phyloP scores from a whole-genome alignment of 1,140 invertebrate genomes.

The Aphidius gifuensis region DNA sequence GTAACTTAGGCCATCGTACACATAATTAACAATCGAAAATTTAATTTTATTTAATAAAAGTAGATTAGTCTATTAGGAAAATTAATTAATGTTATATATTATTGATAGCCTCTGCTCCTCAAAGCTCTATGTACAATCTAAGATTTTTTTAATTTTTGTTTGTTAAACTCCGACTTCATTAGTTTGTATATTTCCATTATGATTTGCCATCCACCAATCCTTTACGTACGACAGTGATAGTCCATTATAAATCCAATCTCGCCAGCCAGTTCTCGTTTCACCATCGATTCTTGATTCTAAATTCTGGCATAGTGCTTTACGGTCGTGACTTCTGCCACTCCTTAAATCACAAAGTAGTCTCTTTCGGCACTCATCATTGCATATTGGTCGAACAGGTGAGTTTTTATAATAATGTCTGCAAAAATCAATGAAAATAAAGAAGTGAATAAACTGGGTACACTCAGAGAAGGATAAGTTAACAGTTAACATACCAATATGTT shows the following conservation, averaged over 20 bases:
- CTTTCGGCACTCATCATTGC: conserved; percentile 81
- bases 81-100: no score
- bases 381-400: conserved; percentile 72
- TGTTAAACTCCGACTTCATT: conserved; percentile 17
- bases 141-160: no score
- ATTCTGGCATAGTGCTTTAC: conserved; percentile 76
- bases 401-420: conserved; percentile 84
- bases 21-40: no score
- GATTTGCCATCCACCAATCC: conserved; percentile 36
- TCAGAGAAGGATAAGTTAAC: no score
- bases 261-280: conserved; percentile 71
- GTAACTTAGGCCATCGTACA: no score
- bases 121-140: no score
- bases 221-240: conserved; percentile 79
- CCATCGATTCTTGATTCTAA: conserved; percentile 76
- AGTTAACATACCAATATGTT: no score
- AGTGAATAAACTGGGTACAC: no score
- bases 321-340: conserved; percentile 81
- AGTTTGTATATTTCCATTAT: conserved; percentile 30
- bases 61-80: no score
- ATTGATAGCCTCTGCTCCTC: no score
- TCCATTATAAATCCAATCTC: conserved; percentile 81
- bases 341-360: conserved; percentile 80
- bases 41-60: no score
- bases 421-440: conserved; percentile 15